These are phyloP conservation scores for Chunga burmeisteri DNA, from an alignment of 2,113 vertebrate genomes.

Conservation along the genomic window DNA sequence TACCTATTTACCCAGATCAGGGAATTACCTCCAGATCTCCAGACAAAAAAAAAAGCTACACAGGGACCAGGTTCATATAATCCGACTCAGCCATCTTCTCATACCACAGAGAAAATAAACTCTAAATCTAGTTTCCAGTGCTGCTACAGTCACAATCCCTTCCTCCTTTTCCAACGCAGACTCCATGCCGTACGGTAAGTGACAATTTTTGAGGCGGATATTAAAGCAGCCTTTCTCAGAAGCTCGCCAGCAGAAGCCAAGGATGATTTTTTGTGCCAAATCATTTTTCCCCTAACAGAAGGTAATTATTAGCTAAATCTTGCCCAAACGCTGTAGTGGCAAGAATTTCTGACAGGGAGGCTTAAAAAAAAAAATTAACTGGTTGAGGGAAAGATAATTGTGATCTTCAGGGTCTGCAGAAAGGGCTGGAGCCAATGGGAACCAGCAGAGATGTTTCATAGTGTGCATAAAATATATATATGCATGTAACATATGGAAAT, in stretches of 20 bases:
- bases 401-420: neutral
- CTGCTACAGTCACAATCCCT: neutral
- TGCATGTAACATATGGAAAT: neutral
- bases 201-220: constrained; percentile 8
- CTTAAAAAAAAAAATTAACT: constrained; percentile 51
- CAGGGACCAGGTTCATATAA: neutral
- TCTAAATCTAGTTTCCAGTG: neutral
- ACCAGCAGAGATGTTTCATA: neutral
- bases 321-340: constrained; percentile 37
- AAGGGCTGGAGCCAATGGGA: neutral
- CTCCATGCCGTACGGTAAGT: neutral
- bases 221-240: constrained; percentile 6
- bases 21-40: neutral
- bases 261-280: constrained; percentile 49
- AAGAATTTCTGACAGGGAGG: constrained; percentile 29
- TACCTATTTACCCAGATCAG: neutral
- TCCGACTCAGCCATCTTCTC: neutral
- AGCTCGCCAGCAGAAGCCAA: constrained; percentile 12
- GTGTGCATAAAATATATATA: no score
- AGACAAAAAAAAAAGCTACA: neutral
- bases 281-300: constrained; percentile 54
- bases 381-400: constrained; percentile 32
- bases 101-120: neutral
- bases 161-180: fast-evolving
- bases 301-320: constrained; percentile 66